phyloP scores from a whole-genome alignment of 1,140 invertebrate species.

The Atta texana region DNA sequence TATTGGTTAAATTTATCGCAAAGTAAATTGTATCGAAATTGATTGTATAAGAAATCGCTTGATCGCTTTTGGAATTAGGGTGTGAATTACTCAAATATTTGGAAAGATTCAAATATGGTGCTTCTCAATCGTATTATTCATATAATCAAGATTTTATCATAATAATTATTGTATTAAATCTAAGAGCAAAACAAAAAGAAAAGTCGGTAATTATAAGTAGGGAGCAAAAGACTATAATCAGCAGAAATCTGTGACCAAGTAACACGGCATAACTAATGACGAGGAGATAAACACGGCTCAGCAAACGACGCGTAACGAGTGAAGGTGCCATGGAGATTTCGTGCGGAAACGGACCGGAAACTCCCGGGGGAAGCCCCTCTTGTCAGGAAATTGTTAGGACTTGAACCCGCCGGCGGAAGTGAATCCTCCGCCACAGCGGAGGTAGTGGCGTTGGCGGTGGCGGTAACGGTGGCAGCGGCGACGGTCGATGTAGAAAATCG shows the following conservation, averaged over 20 bases:
- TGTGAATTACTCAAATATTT: background rate
- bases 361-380: conserved; percentile 66
- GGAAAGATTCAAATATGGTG: background rate
- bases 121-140: background rate
- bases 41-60: no score
- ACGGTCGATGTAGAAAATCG: conserved; percentile 48
- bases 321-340: conserved; percentile 71
- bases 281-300: conserved; percentile 75
- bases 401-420: conserved; percentile 54
- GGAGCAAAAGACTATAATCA: background rate
- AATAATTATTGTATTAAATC: conserved; percentile 27
- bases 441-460: background rate
- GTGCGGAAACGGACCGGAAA: conserved; percentile 75
- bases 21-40: background rate
- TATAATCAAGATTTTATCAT: background rate
- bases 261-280: conserved; percentile 76
- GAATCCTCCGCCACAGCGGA: conserved; percentile 33
- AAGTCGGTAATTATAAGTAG: background rate
- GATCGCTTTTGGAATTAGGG: background rate
- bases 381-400: conserved; percentile 75
- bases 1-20: background rate
- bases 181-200: background rate
- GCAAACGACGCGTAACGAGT: conserved; percentile 75
- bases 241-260: conserved; percentile 23
- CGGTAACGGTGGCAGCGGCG: background rate